Evolutionary conservation across 2,797 vertebrate genomes (phyloP), one percentile per base, ranked within the genome.

Genomic region (Hafferia zeledoni): DNA sequence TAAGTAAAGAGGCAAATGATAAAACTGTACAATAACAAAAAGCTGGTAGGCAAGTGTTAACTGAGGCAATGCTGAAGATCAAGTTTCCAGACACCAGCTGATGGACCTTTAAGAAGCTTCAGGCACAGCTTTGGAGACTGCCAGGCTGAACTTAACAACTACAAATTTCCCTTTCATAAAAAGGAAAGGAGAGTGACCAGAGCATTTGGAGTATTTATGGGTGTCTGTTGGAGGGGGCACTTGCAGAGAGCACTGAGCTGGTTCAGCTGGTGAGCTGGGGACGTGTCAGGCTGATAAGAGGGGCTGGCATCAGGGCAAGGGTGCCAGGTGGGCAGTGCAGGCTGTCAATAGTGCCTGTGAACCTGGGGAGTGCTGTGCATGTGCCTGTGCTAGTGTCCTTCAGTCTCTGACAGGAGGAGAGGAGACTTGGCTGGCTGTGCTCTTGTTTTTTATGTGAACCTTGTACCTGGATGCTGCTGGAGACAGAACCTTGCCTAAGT

Each of bases 241-340:
- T 49, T 55, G 17, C 17, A 55, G 8, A 1, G 5, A 72, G 20
- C 28, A 13, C 11, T 50, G 37, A 50, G 15, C 17, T 39, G 72
- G 24, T 78, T 22, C 43, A 46, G 9, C 15, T 39, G 30, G 13
- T 14, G 17, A 70, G 13, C 2, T 0, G 1, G 10, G 18, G 41
- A 55, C 5, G 12, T 25, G 17, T 5, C 2, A 4, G 18, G 35
- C 1, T 9, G 13, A 23, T 53, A 25, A 27, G 17, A 60, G 27
- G 5, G 11, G 9, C n/a, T 83, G 41, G 24, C 10, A 31, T 46
- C 11, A 13, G 52, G 17, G 10, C 2, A 17, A 17, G 16, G 14
- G 11, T 41, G 5, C 8, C 46, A 22, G 17, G 14, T 41, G 6
- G 15, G 2, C 12, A 25, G 25, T 17, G 22, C 25, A 24, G 46